These are phyloP conservation scores for Ectemnius cavifrons DNA, from an alignment of 2,888 invertebrate species.

Conservation along the genomic window DNA sequence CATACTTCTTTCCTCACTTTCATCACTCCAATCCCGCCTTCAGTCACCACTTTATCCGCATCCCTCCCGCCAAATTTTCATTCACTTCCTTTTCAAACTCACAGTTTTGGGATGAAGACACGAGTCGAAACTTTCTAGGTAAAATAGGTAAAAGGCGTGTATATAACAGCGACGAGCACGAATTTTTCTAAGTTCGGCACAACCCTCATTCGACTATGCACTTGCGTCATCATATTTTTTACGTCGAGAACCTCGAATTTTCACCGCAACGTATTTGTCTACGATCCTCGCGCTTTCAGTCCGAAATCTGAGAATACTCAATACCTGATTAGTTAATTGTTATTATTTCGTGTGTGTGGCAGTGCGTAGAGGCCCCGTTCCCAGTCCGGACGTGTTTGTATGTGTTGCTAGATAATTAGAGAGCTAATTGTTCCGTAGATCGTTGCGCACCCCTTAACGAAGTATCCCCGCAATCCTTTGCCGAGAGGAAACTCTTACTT, in stretches of 20 bases:
- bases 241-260: slow-evolving; percentile 1
- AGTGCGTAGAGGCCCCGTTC: slow-evolving; percentile 49
- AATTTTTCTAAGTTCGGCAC: background rate
- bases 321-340: slow-evolving; percentile 61
- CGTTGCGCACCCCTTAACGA: slow-evolving; percentile 56
- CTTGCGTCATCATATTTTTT: slow-evolving; percentile 25
- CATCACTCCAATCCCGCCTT: background rate
- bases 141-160: too few relatives aligned
- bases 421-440: slow-evolving; percentile 49
- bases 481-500: too few relatives aligned
- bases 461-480: background rate
- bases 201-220: slow-evolving; percentile 11
- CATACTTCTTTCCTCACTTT: too few relatives aligned
- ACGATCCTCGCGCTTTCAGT: slow-evolving; percentile 45
- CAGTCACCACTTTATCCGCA: background rate
- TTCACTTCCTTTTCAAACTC: slow-evolving; percentile 9
- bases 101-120: background rate
- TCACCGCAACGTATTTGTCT: slow-evolving; percentile 13
- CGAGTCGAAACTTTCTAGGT: background rate
- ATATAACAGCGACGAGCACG: too few relatives aligned
- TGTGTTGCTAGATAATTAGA: slow-evolving; percentile 45
- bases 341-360: slow-evolving; percentile 48
- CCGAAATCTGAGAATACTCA: slow-evolving; percentile 65
- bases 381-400: slow-evolving; percentile 51
- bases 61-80: background rate